Evolutionary conservation across 2,113 vertebrate genomes (phyloP).

Genomic region (Nothoprocta perdicaria): DNA sequence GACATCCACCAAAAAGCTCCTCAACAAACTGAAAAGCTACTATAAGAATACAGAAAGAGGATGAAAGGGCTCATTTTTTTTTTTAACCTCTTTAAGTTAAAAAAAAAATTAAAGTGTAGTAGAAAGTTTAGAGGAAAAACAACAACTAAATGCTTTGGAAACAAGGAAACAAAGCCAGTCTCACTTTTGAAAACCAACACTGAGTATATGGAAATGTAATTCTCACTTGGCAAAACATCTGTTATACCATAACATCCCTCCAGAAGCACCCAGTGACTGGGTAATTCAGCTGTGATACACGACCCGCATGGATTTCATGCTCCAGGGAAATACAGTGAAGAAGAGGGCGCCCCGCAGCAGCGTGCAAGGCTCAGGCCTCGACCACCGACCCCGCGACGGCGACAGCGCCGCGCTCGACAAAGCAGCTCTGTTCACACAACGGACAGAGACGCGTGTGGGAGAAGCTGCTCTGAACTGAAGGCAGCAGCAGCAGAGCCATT

Average conservation of each 20-base stretch:
- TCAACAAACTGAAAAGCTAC: not conserved
- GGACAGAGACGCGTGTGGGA: fast-evolving
- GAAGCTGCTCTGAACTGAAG: not conserved
- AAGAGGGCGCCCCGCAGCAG: fast-evolving
- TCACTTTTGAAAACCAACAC: not conserved
- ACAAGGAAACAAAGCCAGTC: not conserved
- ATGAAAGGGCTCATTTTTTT: not conserved
- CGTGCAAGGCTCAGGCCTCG: not conserved
- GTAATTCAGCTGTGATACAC: not conserved
- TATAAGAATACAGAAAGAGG: not conserved
- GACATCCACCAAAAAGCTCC: not conserved
- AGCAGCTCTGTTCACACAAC: not conserved
- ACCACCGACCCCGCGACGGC: fast-evolving
- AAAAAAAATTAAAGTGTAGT: not conserved
- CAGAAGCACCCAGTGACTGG: not conserved
- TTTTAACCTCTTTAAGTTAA: not conserved
- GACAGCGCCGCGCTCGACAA: not conserved
- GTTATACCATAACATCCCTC: not conserved
- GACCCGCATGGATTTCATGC: fast-evolving
- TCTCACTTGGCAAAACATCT: not conserved
- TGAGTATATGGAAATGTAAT: not conserved
- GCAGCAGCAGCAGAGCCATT: not conserved
- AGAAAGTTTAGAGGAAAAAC: not conserved
- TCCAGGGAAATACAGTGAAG: not conserved
- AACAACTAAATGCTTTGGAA: not conserved